Conservation (phyloP, 2,797 vertebrate species). For the Garrulus glandarius region DNA sequence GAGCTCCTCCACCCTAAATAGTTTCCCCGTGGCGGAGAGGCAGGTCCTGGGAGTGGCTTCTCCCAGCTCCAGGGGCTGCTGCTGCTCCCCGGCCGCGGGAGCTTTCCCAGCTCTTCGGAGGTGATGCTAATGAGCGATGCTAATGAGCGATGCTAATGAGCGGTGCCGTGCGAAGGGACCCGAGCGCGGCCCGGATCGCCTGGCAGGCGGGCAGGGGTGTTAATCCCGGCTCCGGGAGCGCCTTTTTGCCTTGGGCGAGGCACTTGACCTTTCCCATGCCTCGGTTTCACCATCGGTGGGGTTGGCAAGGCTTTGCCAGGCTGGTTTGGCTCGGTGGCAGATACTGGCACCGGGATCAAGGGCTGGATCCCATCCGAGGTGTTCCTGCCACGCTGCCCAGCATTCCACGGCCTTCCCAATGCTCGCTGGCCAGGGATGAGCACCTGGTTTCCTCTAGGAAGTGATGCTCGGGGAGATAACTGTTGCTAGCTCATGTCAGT, state of each 20-base stretch:
- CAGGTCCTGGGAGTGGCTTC: conserved; percentile 58
- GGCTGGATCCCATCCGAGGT: neutral
- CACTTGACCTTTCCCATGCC: neutral
- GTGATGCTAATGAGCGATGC: neutral
- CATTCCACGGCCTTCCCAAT: neutral
- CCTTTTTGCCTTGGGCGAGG: neutral
- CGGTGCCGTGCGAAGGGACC: neutral
- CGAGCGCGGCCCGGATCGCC: neutral
- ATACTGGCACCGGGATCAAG: neutral
- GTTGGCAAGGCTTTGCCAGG: neutral
- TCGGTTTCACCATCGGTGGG: neutral
- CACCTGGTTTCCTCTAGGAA: neutral
- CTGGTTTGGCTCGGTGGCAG: neutral
- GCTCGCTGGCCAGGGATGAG: neutral
- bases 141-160: neutral
- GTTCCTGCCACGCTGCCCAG: neutral
- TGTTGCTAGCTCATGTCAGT: neutral
- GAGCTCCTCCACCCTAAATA: conserved; percentile 64
- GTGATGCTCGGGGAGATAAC: conserved; percentile 17
- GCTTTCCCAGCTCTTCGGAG: neutral
- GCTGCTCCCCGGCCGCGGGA: neutral
- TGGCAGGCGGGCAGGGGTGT: neutral
- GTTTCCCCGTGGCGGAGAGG: conserved; percentile 46
- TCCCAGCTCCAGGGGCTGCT: conserved; percentile 24
- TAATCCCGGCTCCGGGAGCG: neutral